Base-by-base conservation (phyloP, 2,797 vertebrate genomes). In the Pyrocephalus nanus region DNA sequence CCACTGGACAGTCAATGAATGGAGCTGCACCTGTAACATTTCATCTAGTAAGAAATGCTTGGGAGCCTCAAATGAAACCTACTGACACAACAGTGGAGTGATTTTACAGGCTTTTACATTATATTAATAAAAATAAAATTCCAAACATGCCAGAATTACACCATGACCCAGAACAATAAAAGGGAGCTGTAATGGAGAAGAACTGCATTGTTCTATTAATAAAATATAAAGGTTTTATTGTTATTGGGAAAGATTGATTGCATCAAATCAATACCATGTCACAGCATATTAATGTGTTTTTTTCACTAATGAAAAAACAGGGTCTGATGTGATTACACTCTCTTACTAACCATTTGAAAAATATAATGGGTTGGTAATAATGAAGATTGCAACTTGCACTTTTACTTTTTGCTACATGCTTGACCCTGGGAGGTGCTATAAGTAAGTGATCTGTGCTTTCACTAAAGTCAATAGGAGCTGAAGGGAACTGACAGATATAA, bases 221-320 rank as follows among this genome's bases (percentile, higher is more conserved):
- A 97, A 97, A 97, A 96, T 96, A 97, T 92, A 96, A 97, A 89
- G 92, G 91, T 87, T 97, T 96, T 95, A 93, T 87, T 95, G 91
- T 95, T 96, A 97, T 93, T 95, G 95, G 89, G 86, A 88, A 95
- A 93, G 94, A 96, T 23, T 93, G 95, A 96, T 94, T 93, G 87
- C 57, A 92, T 73, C 88, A 96, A 96, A 97, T 97, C 97, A 97
- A 96, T 97, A 96, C 38, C 47, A 84, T 90, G 95, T 94, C 92
- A 95, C 69, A 91, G 72, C 67, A 90, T 89, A 95, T 96, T 96
- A 94, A 95, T 78, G 86, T 81, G n/a, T 96, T 94, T 93, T 77
- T 65, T 94, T 95, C 73, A 67, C 90, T 96, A 94, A 97, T 93
- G 82, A 92, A 95, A 95, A 91, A 96, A 93, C 72, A 84, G 74